Conservation (phyloP, 2,797 vertebrate species). For the Chrosomus eos region DNA sequence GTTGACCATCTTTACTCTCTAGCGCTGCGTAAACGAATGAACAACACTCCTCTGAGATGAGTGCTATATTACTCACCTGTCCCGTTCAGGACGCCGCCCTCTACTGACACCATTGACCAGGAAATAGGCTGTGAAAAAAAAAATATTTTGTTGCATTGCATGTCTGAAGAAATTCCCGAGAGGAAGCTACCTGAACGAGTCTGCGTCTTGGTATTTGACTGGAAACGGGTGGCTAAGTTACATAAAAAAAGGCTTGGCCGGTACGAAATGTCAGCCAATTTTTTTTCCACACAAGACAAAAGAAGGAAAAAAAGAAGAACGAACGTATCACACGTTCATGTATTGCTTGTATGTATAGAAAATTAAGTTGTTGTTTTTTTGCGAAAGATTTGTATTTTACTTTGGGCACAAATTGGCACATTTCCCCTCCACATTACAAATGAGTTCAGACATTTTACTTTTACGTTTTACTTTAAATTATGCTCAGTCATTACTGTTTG, state of each 20-base stretch:
- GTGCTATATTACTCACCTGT: background rate
- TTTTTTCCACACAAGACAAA: too few species aligned
- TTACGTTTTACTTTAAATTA: background rate
- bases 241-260: background rate
- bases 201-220: background rate
- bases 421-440: too few species aligned
- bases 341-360: too few species aligned
- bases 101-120: background rate
- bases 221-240: background rate
- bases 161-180: background rate
- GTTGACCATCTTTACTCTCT: slow-evolving; percentile 79
- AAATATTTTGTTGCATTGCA: background rate
- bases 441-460: background rate
- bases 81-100: slow-evolving; percentile 63
- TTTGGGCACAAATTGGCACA: background rate
- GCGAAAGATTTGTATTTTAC: background rate
- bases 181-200: background rate
- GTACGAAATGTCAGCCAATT: background rate
- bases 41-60: too few species aligned
- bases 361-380: too few species aligned
- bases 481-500: background rate
- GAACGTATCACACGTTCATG: too few species aligned
- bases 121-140: background rate
- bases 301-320: too few species aligned
- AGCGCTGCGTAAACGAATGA: background rate